Percentiles rank a stretch among this genome's conserved stretches.
These are phyloP conservation scores for Dendrolimus houi DNA, from an alignment of 2,888 invertebrate genomes.

Conservation along the genomic window DNA sequence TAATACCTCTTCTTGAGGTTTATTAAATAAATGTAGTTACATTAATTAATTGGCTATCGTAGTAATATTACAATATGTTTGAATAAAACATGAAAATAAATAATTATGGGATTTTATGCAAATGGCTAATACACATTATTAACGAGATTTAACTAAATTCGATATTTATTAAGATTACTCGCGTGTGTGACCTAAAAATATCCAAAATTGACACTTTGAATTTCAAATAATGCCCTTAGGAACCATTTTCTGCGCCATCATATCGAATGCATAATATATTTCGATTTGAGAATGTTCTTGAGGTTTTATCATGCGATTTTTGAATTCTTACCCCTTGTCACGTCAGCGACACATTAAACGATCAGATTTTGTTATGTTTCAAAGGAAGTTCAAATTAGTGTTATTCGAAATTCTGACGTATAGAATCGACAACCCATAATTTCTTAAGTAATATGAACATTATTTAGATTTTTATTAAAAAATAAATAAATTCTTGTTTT, in stretches of 20 bases:
- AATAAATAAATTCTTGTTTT: no score
- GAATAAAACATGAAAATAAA: no score
- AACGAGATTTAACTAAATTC: no score
- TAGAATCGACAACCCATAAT: no score
- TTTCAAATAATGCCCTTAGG: not conserved
- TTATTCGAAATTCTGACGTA: not conserved
- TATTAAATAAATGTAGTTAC: no score
- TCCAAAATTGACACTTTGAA: not conserved
- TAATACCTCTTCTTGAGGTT: no score
- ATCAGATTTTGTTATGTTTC: slow-evolving; percentile 4
- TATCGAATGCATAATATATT: slow-evolving; percentile 2
- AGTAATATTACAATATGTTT: no score
- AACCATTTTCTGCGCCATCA: not conserved
- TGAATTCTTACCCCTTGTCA: slow-evolving; percentile 13
- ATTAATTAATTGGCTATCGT: no score
- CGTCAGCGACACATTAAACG: slow-evolving; percentile 14
- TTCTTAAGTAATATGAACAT: no score
- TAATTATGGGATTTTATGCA: no score
- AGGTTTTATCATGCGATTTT: slow-evolving; percentile 33
- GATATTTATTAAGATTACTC: not conserved
- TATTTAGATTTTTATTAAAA: no score
- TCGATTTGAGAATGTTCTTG: slow-evolving; percentile 15
- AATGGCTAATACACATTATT: no score
- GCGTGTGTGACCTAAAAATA: slow-evolving; percentile 2
- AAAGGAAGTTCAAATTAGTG: not conserved